These are phyloP conservation scores for Holothuria leucospilota DNA, from an alignment of 53 echinoderm and acorn worm genomes.

Conservation along the genomic window DNA sequence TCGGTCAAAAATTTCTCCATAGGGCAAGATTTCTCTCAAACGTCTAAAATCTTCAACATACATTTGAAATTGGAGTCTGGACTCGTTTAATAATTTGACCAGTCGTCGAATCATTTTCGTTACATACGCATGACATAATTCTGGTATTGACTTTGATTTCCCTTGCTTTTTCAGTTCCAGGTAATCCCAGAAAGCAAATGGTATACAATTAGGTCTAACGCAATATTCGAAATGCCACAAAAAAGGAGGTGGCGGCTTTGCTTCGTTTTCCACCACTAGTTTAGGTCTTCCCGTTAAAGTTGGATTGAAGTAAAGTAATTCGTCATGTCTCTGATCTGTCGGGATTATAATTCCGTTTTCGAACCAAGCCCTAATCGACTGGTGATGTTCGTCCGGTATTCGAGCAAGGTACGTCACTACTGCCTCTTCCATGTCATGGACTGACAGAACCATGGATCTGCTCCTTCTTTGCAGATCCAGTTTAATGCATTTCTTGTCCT, in stretches of 20 bases:
- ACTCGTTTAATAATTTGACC: not conserved
- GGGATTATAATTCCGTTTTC: slow-evolving; percentile 30
- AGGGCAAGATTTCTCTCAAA: no score
- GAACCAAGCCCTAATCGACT: slow-evolving; percentile 1
- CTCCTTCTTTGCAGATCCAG: not conserved
- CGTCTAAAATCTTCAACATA: no score
- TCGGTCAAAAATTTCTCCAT: not conserved
- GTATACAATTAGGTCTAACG: not conserved
- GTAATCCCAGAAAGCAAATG: slow-evolving; percentile 28
- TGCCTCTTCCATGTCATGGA: not conserved
- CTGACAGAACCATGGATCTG: not conserved
- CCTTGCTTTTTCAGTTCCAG: not conserved
- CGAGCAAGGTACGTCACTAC: not conserved
- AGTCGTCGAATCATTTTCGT: no score
- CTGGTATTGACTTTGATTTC: no score
- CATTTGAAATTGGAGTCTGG: no score
- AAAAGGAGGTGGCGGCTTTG: no score
- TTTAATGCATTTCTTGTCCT: slow-evolving; percentile 13
- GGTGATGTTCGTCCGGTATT: slow-evolving; percentile 1
- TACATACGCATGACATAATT: no score
- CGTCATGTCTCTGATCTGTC: not conserved
- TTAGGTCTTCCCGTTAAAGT: slow-evolving; percentile 24
- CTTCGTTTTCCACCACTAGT: no score
- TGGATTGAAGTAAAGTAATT: slow-evolving; percentile 15
- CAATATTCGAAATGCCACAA: slow-evolving; percentile 26